phyloP scores from a whole-genome alignment of 1,140 invertebrate species.

The Pseudomyrmex cubaensis region DNA sequence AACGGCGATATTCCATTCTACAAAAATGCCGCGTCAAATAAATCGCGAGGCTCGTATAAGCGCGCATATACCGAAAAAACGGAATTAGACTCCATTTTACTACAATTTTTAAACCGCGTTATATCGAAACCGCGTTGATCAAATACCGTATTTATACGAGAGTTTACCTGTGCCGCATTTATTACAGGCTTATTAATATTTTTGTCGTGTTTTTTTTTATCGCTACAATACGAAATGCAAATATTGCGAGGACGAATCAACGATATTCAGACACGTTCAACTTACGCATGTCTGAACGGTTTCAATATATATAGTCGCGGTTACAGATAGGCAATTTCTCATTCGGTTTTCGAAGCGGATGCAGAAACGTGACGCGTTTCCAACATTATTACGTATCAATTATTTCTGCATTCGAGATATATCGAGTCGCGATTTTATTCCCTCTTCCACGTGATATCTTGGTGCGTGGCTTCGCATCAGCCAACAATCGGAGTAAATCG shows the following conservation, averaged over 20 bases:
- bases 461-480: slow-evolving; percentile 4
- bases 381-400: neutral
- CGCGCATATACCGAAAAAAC: too few relatives aligned
- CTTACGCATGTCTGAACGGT: slow-evolving; percentile 21
- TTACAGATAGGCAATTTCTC: neutral
- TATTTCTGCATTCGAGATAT: neutral
- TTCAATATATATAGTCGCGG: neutral
- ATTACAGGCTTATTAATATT: too few relatives aligned
- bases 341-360: neutral
- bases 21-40: too few relatives aligned
- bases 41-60: too few relatives aligned
- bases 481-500: slow-evolving; percentile 24
- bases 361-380: neutral
- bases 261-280: slow-evolving; percentile 4
- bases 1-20: too few relatives aligned
- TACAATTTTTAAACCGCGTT: too few relatives aligned
- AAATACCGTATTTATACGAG: too few relatives aligned
- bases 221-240: slow-evolving; percentile 4
- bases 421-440: neutral
- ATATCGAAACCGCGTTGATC: too few relatives aligned
- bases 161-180: too few relatives aligned
- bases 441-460: slow-evolving; percentile 5
- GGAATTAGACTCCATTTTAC: too few relatives aligned
- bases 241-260: slow-evolving; percentile 14
- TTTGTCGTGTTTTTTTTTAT: too few relatives aligned